A percentile compares a stretch with the other conserved stretches of the same genome.
Conservation (phyloP, 2,888 invertebrate genomes). For the Orthosia cruda region DNA sequence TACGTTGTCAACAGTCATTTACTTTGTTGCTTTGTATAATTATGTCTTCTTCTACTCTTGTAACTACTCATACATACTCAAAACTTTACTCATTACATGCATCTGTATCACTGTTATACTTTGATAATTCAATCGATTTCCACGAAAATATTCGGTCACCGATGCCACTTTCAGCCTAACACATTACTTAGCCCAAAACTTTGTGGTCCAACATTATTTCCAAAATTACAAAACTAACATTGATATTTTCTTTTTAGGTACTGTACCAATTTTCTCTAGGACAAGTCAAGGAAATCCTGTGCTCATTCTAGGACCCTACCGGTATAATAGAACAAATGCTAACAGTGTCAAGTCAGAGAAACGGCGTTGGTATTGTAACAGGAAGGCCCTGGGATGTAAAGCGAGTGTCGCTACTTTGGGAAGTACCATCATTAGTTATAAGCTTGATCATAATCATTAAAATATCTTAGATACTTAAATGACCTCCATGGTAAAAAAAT, state of each 20-base stretch:
- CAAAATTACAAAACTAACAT: not conserved
- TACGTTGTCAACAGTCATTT: too few relatives aligned
- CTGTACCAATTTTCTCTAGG: constrained; percentile 27
- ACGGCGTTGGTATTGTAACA: constrained; percentile 26
- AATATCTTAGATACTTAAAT: not conserved
- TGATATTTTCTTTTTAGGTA: constrained; percentile 9
- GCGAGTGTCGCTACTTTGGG: not conserved
- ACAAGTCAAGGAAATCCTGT: constrained; percentile 51
- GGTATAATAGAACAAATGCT: constrained; percentile 33
- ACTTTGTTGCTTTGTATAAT: too few relatives aligned
- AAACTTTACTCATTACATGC: too few relatives aligned
- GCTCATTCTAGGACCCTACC: constrained; percentile 45
- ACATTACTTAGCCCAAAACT: too few relatives aligned
- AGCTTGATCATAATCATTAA: not conserved
- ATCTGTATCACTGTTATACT: too few relatives aligned
- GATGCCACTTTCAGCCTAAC: too few relatives aligned
- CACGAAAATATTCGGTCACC: too few relatives aligned
- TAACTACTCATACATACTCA: too few relatives aligned
- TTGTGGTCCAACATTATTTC: too few relatives aligned
- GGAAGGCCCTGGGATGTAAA: constrained; percentile 21
- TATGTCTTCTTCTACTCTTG: too few relatives aligned
- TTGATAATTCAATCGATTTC: too few relatives aligned
- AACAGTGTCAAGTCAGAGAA: not conserved
- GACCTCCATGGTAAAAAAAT: not conserved
- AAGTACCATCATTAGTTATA: not conserved